phyloP scores from a whole-genome alignment of 2,113 vertebrate species.

The Nansenia antarctica region DNA sequence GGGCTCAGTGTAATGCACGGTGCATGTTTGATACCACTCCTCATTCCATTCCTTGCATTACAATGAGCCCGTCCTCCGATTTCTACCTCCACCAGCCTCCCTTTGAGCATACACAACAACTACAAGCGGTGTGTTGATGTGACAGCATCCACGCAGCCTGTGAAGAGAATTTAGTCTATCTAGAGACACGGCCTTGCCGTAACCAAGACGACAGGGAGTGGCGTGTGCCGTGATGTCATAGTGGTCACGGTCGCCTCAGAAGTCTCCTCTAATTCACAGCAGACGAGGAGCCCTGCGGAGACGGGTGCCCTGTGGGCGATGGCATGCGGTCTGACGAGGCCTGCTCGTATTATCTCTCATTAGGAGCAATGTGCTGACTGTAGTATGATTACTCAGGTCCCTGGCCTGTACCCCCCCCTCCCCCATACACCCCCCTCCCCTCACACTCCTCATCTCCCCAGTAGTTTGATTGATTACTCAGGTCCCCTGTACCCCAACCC shows the following conservation, averaged over 20 bases:
- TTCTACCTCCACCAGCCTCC: too few relatives aligned
- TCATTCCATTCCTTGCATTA: too few relatives aligned
- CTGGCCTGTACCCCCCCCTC: conserved; percentile 34
- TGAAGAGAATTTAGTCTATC: too few relatives aligned
- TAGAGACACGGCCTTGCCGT: too few relatives aligned
- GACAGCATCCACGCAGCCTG: too few relatives aligned
- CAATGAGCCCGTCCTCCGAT: too few relatives aligned
- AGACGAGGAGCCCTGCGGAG: conserved; percentile 62
- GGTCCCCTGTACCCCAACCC: conserved; percentile 14
- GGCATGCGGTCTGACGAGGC: conserved; percentile 26
- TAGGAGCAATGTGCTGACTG: conserved; percentile 24
- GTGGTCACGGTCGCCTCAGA: conserved; percentile 50
- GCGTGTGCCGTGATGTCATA: conserved; percentile 60
- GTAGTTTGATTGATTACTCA: background rate
- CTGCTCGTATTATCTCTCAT: conserved; percentile 23
- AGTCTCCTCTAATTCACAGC: conserved; percentile 59
- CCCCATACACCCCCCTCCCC: conserved; percentile 11
- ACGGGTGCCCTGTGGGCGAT: too few relatives aligned
- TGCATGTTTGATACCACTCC: too few relatives aligned
- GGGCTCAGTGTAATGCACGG: too few relatives aligned
- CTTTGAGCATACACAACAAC: too few relatives aligned
- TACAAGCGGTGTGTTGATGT: too few relatives aligned
- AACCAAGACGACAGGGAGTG: too few relatives aligned
- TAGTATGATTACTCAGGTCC: conserved; percentile 25
- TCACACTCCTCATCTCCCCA: background rate